Evolutionary conservation across 2,888 invertebrate species (phyloP), one percentile per base, ranked within the genome.

Genomic region (Eristalis tenax): DNA sequence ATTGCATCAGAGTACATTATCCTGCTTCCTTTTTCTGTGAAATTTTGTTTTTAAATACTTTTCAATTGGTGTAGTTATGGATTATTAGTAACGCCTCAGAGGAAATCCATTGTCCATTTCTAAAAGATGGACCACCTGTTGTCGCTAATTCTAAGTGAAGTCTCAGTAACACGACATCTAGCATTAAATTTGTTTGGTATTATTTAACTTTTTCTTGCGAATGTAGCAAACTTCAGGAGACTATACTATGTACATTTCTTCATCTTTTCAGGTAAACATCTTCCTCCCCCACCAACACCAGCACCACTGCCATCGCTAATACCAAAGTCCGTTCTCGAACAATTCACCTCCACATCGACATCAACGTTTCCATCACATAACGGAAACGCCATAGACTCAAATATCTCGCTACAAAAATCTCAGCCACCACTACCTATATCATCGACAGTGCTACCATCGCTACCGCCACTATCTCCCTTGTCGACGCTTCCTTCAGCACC

Each of bases 281-380:
- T 82, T 2, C 73, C 77, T 13, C 69, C 15, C 38, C 77, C 77
- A 57, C 78, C 74, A 0, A 86, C 85, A 50, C 69, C 77, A 32
- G 77, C 69, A n/a, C 88, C 88, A 61, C 38, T 90, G 18, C 90
- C 90, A 28, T 65, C 85, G 50, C 77, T 89, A 6, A 63, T 88
- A 38, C 83, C 89, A 22, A 88, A 85, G 61, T 84, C 89, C n/a
- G 79, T 89, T 32, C 57, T 79, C 13, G 76, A 86, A 0, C 73
- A 74, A 57, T 69, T 77, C 26, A 64, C 64, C 78, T 64, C 75
- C 35, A 79, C 43, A 74, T 81, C 81, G 74, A 76, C 77, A 4
- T 73, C 82, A 11, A 78, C 69, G 15, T 74, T 59, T 35, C 82
- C 82, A 11, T 64, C 68, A 1, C 6, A 28, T 32, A 80, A 50